Base-by-base conservation (phyloP, 1,140 invertebrate species). In the Nasonia vitripennis region DNA sequence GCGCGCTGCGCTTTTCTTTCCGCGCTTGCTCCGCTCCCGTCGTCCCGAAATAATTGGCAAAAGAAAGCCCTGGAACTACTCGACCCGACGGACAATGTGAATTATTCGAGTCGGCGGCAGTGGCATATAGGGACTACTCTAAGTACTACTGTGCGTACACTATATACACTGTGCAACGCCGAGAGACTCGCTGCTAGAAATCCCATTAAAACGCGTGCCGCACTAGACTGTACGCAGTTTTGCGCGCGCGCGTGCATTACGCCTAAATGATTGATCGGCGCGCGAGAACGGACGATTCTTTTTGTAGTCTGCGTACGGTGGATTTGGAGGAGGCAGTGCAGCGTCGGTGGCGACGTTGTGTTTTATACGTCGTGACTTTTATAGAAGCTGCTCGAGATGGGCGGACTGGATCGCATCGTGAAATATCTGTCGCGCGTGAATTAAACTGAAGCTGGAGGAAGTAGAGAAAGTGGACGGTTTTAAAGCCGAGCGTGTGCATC, bases 11-110 rank as follows among this genome's bases (percentile, higher is more conserved):
- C 83, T 81, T 78, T 81, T 86, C 84, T 86, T 81, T 86, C 79
- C 85, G 37, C 78, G 68, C 74, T 68, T 31, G 17, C 20, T 62
- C 14, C 78, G 37, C 78, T 20, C 12, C 62, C n/a, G 80, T 84
- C 89, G 90, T 93, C 92, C 93, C 91, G 88, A 93, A 93, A 93
- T 93, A 93, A 93, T 93, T 93, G 90, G 89, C 92, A 93, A 93
- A 93, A 93, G 89, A 92, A 93, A 93, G 89, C 87, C 88, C 81
- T 91, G 87, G 88, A 93, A 89, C 90, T 90, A 91, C 92, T 90
- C 91, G 73, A 20, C 78, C 23, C 91, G 92, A 92, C 92, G 91
- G 92, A 93, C 93, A 93, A 93, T 93, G 93, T 93, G 91, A 93
- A 93, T 93, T 93, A 93, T 93, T 93, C 90, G 91, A 92, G 91